Evolutionary conservation across 1,140 invertebrate genomes (phyloP), one percentile per base, ranked within the genome.

Genomic region (Eurosta solidaginis): DNA sequence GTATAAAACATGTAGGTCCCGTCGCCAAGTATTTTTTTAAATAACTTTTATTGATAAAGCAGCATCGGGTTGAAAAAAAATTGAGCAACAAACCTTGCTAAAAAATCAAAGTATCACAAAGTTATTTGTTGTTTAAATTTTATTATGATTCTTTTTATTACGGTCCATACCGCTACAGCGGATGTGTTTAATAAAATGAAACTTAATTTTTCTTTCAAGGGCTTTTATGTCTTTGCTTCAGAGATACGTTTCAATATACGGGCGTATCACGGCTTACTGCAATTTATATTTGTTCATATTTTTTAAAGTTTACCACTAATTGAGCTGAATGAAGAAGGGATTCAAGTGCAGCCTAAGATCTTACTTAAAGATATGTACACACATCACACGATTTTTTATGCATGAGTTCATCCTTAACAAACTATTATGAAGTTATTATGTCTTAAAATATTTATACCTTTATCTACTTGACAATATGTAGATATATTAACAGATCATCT

Each of bases 21-120:
- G n/a, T n/a, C n/a, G n/a, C n/a, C n/a, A n/a, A n/a, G n/a, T n/a
- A n/a, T n/a, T n/a, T n/a, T n/a, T n/a, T n/a, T n/a, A n/a, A n/a
- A n/a, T n/a, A n/a, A n/a, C n/a, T n/a, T n/a, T n/a, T n/a, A n/a
- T n/a, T n/a, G n/a, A n/a, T n/a, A n/a, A n/a, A n/a, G n/a, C n/a
- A n/a, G n/a, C n/a, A n/a, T n/a, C n/a, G n/a, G n/a, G n/a, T n/a
- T n/a, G n/a, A n/a, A n/a, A n/a, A 40, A 40, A 68, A 36, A 33
- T 68, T 68, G 59, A n/a, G 33, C 33, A 68, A 40, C n/a, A 68
- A 40, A 68, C 40, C 33, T 68, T 68, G 59, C 59, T 20, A 68
- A 42, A 40, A 1, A 42, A 36, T 68, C 22, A 68, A 36, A 36
- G 27, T 17, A 17, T 25, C 54, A 0, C 6, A n/a, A 68, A 68